Evolutionary conservation across 2,113 vertebrate species (phyloP).

Genomic region (Scomber scombrus): DNA sequence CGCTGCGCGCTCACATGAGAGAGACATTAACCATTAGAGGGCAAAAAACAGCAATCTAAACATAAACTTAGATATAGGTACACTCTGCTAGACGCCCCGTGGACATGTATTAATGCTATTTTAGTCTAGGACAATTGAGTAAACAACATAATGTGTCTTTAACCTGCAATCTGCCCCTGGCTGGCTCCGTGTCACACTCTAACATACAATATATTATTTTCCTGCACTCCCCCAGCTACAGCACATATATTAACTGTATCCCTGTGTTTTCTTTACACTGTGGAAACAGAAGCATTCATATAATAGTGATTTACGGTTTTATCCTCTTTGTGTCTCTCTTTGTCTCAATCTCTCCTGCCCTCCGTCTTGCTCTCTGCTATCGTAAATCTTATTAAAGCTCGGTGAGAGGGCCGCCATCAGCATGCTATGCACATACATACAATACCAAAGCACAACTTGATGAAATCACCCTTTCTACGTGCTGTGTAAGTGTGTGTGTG

Average conservation of each 20-base stretch:
- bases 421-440: conserved; percentile 29
- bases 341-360: conserved; percentile 48
- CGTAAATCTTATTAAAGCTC: conserved; percentile 71
- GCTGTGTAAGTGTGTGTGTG: neutral
- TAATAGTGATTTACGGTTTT: conserved; percentile 36
- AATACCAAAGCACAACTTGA: conserved; percentile 3
- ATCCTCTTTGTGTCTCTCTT: conserved; percentile 46
- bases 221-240: neutral
- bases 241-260: conserved; percentile 7
- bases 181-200: conserved; percentile 22
- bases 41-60: neutral
- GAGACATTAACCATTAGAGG: neutral
- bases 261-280: conserved; percentile 17
- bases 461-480: conserved; percentile 25
- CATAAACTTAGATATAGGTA: neutral
- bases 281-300: conserved; percentile 31
- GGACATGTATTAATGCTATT: conserved; percentile 8
- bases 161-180: neutral
- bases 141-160: conserved; percentile 35
- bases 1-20: neutral
- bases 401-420: conserved; percentile 48
- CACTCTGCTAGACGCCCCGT: neutral
- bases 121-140: conserved; percentile 18
- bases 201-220: conserved; percentile 12
- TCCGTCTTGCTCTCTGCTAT: conserved; percentile 35